A percentile compares a stretch with the other conserved stretches of the same genome.
Evolutionary conservation across 2,797 vertebrate genomes (phyloP).

Genomic region (Poecilia picta): DNA sequence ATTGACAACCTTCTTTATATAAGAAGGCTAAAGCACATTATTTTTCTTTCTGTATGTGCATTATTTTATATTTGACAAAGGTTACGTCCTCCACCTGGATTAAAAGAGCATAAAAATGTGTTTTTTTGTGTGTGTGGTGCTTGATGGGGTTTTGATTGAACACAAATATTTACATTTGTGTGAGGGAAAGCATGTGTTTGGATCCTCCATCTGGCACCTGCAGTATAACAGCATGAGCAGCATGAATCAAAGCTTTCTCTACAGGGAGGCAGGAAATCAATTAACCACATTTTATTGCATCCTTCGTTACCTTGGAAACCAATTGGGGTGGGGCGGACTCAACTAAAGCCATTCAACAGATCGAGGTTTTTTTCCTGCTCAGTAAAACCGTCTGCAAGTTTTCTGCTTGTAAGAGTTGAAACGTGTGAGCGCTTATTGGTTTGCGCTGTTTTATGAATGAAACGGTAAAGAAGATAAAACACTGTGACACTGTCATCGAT

Average conservation of each 20-base stretch:
- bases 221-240: conserved; percentile 8
- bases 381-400: neutral
- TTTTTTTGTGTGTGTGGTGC: too few species aligned
- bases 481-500: conserved; percentile 11
- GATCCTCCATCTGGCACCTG: conserved; percentile 5
- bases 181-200: neutral
- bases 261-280: conserved; percentile 58
- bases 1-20: neutral
- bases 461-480: neutral
- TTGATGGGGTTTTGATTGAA: neutral
- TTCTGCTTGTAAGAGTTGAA: neutral
- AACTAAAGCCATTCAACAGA: conserved; percentile 28
- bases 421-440: neutral
- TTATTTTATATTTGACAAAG: neutral
- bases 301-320: conserved; percentile 82
- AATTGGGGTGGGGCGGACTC: conserved; percentile 14
- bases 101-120: neutral
- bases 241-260: conserved; percentile 15
- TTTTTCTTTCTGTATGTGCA: neutral
- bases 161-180: conserved; percentile 2
- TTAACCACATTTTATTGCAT: conserved; percentile 67
- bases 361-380: neutral
- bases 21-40: neutral
- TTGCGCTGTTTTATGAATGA: neutral
- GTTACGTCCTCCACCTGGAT: neutral